Evolutionary conservation across 2,113 vertebrate species (phyloP), one percentile per base, ranked within the genome.

Genomic region (Callithrix jacchus): DNA sequence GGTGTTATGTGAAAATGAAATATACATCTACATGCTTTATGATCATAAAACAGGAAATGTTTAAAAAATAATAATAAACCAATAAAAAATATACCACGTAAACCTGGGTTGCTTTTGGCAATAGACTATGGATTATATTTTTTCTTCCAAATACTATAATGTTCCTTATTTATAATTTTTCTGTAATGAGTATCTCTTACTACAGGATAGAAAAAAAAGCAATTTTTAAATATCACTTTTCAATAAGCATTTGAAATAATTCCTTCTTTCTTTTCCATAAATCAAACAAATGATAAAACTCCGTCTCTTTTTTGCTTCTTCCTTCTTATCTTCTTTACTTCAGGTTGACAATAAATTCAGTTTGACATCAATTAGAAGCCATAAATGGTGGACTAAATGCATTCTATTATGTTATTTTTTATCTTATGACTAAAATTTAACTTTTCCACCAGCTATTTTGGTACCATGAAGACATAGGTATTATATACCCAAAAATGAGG

Each of bases 391-490:
- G n/a, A 81, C 79, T 8, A 81, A 97, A 82, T 93, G 12, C 61
- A 93, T 87, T 37, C 27, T 79, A 96, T 66, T 93, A 47, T 81
- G 82, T 45, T 96, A 85, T 82, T 87, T 93, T 91, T 76, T 32
- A 79, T 73, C 68, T 94, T 73, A 92, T 93, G 83, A 96, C 83
- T 70, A 96, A 96, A 97, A 86, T 93, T 85, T 91, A 91, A 91
- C 35, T 96, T 89, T 95, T 49, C 71, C 11, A 83, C 23, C 45
- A 97, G 87, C 45, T 87, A 92, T 92, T 95, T 96, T 95, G 40
- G 84, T 84, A 58, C n/a, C 23, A 17, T 37, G 70, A 32, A 93
- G 52, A 89, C 42, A 84, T 6, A 74, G 35, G 20, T 87, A 91
- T 79, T 93, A 89, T 79, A 20, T 52, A 49, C 32, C 61, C n/a